Base-by-base conservation (phyloP, 2,888 invertebrate genomes). In the Apodemia hepburni region DNA sequence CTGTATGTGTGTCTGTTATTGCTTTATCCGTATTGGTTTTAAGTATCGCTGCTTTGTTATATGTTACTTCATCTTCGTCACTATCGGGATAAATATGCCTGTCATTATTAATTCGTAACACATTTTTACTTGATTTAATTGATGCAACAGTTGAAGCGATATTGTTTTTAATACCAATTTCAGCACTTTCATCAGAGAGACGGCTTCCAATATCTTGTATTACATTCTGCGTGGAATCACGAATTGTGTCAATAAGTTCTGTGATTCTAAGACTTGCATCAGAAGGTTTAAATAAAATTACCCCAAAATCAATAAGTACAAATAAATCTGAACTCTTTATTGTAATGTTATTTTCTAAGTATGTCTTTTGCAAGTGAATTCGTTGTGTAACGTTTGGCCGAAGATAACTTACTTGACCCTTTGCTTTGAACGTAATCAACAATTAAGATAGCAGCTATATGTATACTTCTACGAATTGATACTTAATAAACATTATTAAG, bases 211-310 rank as follows among this genome's bases (percentile, higher is more conserved):
- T 54, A 68, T 81, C 78, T 45, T 76, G 68, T 42, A 67, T 72
- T 9, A 74, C 69, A 64, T 76, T 75, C 33, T 75, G 66, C 2
- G 70, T 71, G 12, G 71, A 65, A 17, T 79, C 67, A 27, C 73
- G 74, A 59, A 83, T 59, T 35, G 70, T 71, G 9, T 68, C 76
- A 6, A 86, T 70, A 6, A 87, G 63, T 45, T 71, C 68, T 38
- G 69, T 69, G 0, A 79, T 38, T 38, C n/a, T 59, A 11, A 76
- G 59, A 47, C 77, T 72, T 49, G 77, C 82, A 64, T 75, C 69
- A n/a, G 70, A 47, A 18, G 60, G 15, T 45, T 61, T 61, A 15
- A 63, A 49, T 58, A 64, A 45, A 12, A 66, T 45, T 18, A 67
- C 11, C 6, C 64, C 54, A 27, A 57, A 33, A 42, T 60, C 15